These are phyloP conservation scores for Elephantulus edwardii DNA, from an alignment of 2,113 vertebrate species.

Conservation along the genomic window DNA sequence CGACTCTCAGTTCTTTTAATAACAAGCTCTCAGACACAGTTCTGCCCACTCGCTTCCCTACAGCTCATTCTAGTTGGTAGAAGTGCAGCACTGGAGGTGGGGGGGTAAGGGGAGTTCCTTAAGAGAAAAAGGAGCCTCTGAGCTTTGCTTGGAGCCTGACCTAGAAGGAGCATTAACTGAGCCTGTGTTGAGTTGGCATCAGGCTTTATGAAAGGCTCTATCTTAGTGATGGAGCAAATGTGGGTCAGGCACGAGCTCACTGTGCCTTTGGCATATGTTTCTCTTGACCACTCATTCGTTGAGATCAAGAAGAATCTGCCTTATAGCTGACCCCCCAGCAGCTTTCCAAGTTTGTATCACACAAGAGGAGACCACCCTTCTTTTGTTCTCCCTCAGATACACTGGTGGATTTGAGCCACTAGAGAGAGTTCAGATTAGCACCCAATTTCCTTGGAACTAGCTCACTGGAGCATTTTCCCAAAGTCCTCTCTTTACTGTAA, in stretches of 20 bases:
- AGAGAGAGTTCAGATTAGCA: no score
- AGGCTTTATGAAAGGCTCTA: background rate
- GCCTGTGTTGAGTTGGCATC: background rate
- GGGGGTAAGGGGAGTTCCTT: background rate
- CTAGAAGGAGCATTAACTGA: background rate
- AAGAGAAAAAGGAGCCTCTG: background rate
- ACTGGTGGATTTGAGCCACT: no score
- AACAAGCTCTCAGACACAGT: background rate
- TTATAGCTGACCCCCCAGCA: no score
- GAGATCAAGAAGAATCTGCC: no score
- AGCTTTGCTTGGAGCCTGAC: background rate
- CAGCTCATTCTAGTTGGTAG: background rate
- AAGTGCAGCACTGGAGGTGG: rapidly evolving
- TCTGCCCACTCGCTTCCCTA: rapidly evolving
- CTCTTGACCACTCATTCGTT: no score
- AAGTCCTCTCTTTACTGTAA: background rate
- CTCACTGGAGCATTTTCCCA: no score
- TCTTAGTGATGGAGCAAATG: background rate
- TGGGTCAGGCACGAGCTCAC: background rate
- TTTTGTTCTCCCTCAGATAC: no score
- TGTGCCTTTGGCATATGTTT: background rate
- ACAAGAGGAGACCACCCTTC: no score
- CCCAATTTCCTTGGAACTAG: no score
- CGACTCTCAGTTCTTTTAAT: background rate
- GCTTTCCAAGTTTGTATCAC: no score